phyloP scores from a whole-genome alignment of 2,797 vertebrate species.

The Falco rusticolus region DNA sequence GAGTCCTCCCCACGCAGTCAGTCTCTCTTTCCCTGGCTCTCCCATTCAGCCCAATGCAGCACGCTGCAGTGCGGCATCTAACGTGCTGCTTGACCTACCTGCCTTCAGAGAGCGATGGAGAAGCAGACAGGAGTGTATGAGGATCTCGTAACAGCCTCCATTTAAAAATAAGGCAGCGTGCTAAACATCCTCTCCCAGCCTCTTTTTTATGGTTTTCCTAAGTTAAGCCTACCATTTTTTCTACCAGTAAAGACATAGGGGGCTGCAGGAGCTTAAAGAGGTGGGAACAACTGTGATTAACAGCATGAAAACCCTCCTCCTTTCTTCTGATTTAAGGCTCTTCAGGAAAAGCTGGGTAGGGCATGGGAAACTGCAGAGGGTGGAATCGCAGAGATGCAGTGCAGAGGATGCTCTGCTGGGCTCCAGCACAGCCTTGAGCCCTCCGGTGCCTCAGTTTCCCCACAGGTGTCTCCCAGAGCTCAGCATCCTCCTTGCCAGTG shows the following conservation, averaged over 20 bases:
- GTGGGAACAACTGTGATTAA: not conserved
- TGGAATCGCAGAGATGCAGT: not conserved
- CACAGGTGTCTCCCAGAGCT: not conserved
- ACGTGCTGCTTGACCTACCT: not conserved
- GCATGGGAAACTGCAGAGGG: too few relatives aligned
- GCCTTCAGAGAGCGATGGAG: not conserved
- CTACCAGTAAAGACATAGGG: not conserved
- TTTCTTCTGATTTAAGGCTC: not conserved
- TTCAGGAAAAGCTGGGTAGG: not conserved
- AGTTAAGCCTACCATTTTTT: not conserved
- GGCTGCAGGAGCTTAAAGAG: not conserved
- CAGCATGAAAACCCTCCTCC: not conserved
- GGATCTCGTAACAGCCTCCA: not conserved
- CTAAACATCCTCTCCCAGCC: not conserved
- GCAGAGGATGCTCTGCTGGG: not conserved
- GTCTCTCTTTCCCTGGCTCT: not conserved
- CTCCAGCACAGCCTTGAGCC: accelerated
- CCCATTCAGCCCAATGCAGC: not conserved
- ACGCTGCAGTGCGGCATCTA: not conserved
- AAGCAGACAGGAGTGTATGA: not conserved
- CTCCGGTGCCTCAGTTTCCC: not conserved
- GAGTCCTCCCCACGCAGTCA: not conserved
- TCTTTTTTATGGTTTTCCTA: not conserved
- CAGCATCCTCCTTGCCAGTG: not conserved
- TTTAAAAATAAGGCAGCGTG: not conserved